Evolutionary conservation across 2,113 vertebrate species (phyloP).

Genomic region (Ahaetulla prasina): DNA sequence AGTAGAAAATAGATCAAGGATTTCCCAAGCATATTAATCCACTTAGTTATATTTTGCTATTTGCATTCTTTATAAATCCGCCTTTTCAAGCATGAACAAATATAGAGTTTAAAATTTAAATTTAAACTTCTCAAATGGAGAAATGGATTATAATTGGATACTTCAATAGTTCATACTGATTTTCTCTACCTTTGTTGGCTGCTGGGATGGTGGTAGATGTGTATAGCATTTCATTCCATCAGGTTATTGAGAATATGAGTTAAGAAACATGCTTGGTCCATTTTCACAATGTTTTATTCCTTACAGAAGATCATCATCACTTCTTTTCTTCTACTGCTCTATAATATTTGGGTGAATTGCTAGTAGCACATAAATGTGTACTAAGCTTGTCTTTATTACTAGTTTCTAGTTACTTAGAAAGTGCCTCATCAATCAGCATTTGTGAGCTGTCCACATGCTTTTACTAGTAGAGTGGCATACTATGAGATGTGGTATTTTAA

Average conservation of each 20-base stretch:
- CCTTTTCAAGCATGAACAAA: neutral
- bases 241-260: neutral
- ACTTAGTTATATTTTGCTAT: neutral
- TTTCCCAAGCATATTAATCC: neutral
- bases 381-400: slow-evolving; percentile 55
- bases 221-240: neutral
- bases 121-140: neutral
- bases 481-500: neutral
- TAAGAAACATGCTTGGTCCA: neutral
- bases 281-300: neutral
- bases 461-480: neutral
- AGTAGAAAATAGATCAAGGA: neutral
- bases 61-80: neutral
- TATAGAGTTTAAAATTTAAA: neutral
- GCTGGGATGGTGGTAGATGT: neutral
- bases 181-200: neutral
- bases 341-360: slow-evolving; percentile 16
- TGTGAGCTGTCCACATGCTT: slow-evolving; percentile 17
- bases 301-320: neutral
- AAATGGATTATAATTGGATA: neutral
- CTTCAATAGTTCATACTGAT: neutral
- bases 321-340: slow-evolving; percentile 4
- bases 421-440: slow-evolving; percentile 51
- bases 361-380: slow-evolving; percentile 49
- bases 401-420: slow-evolving; percentile 48